Percentiles rank a stretch among this genome's conserved stretches.
phyloP scores from a whole-genome alignment of 2,113 vertebrate species.

The Pseudopipra pipra region DNA sequence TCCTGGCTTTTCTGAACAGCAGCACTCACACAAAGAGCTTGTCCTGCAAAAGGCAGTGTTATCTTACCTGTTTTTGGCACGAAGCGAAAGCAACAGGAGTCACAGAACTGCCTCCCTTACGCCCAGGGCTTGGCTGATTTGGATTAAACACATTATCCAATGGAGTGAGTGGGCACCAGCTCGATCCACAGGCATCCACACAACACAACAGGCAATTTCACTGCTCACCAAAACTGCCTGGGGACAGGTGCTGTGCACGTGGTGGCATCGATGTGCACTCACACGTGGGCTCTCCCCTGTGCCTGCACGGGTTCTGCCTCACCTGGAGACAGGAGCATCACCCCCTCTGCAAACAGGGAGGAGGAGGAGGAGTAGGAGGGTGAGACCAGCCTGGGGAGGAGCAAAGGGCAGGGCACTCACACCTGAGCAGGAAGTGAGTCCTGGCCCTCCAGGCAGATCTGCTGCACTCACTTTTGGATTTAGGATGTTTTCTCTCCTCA shows the following conservation, averaged over 20 bases:
- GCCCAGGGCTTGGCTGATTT: background rate
- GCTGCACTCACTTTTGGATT: background rate
- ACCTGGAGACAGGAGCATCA: accelerated
- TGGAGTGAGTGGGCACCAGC: accelerated
- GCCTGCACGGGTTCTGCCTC: accelerated
- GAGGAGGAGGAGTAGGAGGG: background rate
- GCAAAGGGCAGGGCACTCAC: background rate
- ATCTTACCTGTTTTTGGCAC: background rate
- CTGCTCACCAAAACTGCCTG: background rate
- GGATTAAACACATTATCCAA: background rate
- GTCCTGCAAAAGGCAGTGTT: background rate
- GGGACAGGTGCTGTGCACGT: accelerated
- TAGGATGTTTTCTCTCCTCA: background rate
- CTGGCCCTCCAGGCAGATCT: background rate
- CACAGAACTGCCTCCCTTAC: background rate
- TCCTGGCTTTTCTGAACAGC: background rate
- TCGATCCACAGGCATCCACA: background rate
- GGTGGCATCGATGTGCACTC: accelerated
- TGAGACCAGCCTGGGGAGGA: background rate
- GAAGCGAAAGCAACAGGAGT: background rate
- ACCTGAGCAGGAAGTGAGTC: background rate
- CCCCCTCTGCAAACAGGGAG: background rate
- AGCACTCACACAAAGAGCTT: background rate
- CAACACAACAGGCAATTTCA: background rate
- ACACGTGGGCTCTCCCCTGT: accelerated